phyloP scores from a whole-genome alignment of 2,113 vertebrate genomes.

The Myiagra hebetior region DNA sequence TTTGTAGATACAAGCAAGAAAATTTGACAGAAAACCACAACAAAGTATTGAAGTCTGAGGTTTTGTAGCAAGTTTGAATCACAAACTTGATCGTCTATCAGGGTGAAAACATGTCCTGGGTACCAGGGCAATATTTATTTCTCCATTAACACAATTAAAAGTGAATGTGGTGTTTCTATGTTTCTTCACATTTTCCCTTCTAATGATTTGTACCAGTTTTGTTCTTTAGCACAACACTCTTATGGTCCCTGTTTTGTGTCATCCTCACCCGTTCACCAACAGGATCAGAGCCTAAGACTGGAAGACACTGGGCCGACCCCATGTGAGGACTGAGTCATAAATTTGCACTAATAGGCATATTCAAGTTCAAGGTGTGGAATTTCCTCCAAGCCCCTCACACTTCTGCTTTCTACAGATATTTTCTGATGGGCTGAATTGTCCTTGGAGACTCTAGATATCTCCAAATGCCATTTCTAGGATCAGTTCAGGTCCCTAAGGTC shows the following conservation, averaged over 20 bases:
- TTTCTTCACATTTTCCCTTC: background rate
- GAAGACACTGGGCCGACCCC: rapidly evolving
- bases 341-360: background rate
- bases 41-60: background rate
- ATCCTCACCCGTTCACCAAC: background rate
- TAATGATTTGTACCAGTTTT: background rate
- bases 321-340: background rate
- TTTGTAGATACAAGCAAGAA: background rate
- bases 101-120: background rate
- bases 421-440: background rate
- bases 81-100: rapidly evolving
- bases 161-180: background rate
- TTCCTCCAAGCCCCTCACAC: background rate
- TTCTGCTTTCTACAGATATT: background rate
- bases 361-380: background rate
- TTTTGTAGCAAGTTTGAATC: background rate
- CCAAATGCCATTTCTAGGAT: background rate
- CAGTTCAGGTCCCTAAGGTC: background rate
- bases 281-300: background rate
- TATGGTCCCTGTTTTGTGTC: background rate
- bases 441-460: background rate
- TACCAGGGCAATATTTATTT: background rate
- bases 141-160: background rate
- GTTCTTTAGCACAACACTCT: background rate
- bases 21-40: background rate